phyloP scores from a whole-genome alignment of 2,797 vertebrate species.

The Acipenser transmontanus region DNA sequence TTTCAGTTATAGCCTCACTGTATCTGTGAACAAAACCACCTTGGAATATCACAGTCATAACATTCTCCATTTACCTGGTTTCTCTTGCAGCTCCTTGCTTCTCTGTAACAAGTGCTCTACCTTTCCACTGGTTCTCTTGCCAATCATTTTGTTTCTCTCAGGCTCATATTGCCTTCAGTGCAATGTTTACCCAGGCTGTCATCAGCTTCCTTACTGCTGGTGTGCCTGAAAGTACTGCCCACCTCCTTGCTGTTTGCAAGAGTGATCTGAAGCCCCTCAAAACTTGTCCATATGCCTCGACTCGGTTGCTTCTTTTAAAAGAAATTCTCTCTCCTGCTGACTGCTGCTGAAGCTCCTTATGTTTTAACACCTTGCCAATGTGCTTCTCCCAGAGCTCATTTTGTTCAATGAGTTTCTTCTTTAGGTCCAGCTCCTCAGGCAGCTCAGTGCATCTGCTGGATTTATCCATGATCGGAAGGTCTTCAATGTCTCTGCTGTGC shows the following conservation, averaged over 20 bases:
- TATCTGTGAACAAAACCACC: conserved; percentile 98
- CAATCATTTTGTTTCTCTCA: conserved; percentile 93
- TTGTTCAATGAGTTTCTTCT: no score
- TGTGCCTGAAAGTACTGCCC: conserved; percentile 97
- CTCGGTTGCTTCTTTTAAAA: conserved; percentile 89
- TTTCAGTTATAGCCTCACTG: conserved; percentile 94
- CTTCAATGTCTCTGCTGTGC: no score
- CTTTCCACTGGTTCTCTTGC: conserved; percentile 91
- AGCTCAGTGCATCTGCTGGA: no score
- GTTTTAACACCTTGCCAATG: conserved; percentile 96
- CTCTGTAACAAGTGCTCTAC: conserved; percentile 93
- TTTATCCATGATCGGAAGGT: no score
- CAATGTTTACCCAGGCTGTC: conserved; percentile 98
- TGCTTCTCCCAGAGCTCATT: conserved; percentile 55
- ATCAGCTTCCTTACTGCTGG: conserved; percentile 99
- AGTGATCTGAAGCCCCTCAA: conserved; percentile 95
- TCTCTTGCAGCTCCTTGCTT: conserved; percentile 98
- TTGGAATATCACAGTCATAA: conserved; percentile 99
- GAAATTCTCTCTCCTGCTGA: conserved; percentile 43
- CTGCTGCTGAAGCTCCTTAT: conserved; percentile 95
- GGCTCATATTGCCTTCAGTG: conserved; percentile 94
- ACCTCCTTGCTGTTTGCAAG: conserved; percentile 97
- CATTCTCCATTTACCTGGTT: conserved; percentile 99
- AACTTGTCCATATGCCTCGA: conserved; percentile 98
- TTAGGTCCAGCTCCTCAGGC: no score